Conservation (phyloP, 1,140 invertebrate genomes). For the Drosophila bifasciata region DNA sequence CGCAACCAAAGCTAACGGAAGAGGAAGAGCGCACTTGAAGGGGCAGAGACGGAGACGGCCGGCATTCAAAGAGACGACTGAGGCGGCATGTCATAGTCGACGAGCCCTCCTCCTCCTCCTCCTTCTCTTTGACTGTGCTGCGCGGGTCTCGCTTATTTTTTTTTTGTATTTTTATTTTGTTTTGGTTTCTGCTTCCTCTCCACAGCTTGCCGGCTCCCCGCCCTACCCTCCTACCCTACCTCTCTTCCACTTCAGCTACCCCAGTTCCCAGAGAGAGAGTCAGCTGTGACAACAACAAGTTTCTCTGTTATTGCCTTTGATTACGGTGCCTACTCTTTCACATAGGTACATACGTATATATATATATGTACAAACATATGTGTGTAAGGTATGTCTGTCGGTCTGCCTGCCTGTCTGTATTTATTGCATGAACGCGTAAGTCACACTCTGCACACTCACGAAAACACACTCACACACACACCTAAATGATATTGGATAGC, state of each 20-base stretch:
- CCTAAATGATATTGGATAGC: conserved; percentile 42
- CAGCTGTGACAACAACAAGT: conserved; percentile 65
- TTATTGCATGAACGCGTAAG: conserved; percentile 61
- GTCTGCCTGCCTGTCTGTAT: too few relatives aligned
- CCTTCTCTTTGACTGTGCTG: conserved; percentile 39
- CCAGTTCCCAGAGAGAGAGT: conserved; percentile 33
- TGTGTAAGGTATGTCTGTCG: background rate
- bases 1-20: conserved; percentile 25
- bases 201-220: conserved; percentile 48
- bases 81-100: conserved; percentile 55
- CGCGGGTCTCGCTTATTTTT: conserved; percentile 58
- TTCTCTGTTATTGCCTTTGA: conserved; percentile 61
- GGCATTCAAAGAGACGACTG: conserved; percentile 10
- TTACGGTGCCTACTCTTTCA: conserved; percentile 61
- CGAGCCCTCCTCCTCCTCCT: conserved; percentile 52
- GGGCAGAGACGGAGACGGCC: background rate
- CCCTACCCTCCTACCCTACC: conserved; percentile 3
- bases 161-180: conserved; percentile 56
- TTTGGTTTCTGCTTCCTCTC: conserved; percentile 59
- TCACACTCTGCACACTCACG: conserved; percentile 53
- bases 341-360: conserved; percentile 15
- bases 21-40: conserved; percentile 8
- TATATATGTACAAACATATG: conserved; percentile 22
- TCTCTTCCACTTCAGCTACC: conserved; percentile 18
- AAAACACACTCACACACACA: conserved; percentile 5